Percentiles rank a stretch among this genome's conserved stretches.
Evolutionary conservation across 2,113 vertebrate species (phyloP).

Genomic region (Ammospiza caudacuta): DNA sequence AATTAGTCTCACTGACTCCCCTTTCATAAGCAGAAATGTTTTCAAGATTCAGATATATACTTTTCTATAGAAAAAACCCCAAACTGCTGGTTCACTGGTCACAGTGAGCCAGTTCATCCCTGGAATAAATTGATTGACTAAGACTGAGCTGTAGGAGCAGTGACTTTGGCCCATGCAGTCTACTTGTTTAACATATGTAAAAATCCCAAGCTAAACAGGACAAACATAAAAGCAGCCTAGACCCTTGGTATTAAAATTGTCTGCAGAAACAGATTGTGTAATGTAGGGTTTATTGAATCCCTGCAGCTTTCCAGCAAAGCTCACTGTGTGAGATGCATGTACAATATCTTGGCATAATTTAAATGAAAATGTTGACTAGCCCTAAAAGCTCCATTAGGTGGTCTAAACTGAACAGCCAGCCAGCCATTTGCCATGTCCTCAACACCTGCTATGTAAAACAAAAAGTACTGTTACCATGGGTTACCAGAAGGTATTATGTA

Average conservation of each 20-base stretch:
- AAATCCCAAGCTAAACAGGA: not conserved
- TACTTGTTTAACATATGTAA: not conserved
- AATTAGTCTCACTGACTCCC: not conserved
- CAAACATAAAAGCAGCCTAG: not conserved
- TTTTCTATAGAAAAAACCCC: not conserved
- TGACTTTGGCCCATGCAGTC: not conserved
- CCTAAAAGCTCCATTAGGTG: conserved; percentile 28
- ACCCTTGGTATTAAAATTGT: not conserved
- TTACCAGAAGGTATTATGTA: not conserved
- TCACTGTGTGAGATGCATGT: not conserved
- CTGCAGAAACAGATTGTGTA: conserved; percentile 20
- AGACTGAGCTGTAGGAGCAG: not conserved
- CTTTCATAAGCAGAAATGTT: not conserved
- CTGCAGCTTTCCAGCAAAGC: conserved; percentile 27
- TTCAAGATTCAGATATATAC: accelerated
- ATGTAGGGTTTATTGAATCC: conserved; percentile 46
- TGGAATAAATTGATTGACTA: not conserved
- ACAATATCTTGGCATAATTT: not conserved
- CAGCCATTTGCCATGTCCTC: not conserved
- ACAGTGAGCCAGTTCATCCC: not conserved
- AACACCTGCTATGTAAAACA: conserved; percentile 18
- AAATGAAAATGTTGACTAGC: conserved; percentile 31
- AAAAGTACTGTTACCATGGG: not conserved
- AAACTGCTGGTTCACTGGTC: not conserved
- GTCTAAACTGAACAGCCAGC: not conserved